Evolutionary conservation across 2,888 invertebrate species (phyloP), one percentile per base, ranked within the genome.

Genomic region (Phasia obesa): DNA sequence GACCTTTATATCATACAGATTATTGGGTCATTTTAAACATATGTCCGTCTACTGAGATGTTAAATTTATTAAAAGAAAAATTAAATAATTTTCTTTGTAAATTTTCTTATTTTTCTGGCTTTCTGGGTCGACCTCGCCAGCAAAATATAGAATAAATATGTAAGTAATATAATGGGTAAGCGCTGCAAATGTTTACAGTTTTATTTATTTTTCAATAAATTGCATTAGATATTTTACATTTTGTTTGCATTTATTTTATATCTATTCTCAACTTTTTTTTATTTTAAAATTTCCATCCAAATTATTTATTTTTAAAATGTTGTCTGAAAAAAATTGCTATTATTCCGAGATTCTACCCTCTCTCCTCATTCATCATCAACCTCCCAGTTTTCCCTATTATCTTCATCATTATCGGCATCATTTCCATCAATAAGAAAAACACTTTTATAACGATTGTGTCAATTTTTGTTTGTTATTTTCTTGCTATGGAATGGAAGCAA

Each of bases 171-270:
- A 31, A 47, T 35, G 51, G 9, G 9, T 9, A 23, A 23, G 23
- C 27, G 47, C 19, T 62, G 19, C 19, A 53, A 42, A n/a, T 27
- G 11, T 42, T 0, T 42, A 19, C 42, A 27, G 38, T 17, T 62
- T 17, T 57, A 65, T 27, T 25, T 70, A 71, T 71, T 67, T 55
- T 31, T 67, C 19, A 42, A 51, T 67, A 76, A 76, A 76, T 67
- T 60, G 51, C 67, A 60, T 67, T 67, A 42, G 75, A 67, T 67
- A 60, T 67, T 60, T 59, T 76, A 25, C 27, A 67, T 59, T 59
- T 67, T 19, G 27, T 59, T 27, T 59, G 25, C 27, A 21, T 35
- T 27, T 25, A 75, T 59, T 49, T 15, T 55, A 21, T 21, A 42
- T 38, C 1, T 64, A 27, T 11, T 1, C 51, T 47, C 23, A 35